Evolutionary conservation across 2,888 invertebrate species (phyloP).

Genomic region (Pheosia tremula): DNA sequence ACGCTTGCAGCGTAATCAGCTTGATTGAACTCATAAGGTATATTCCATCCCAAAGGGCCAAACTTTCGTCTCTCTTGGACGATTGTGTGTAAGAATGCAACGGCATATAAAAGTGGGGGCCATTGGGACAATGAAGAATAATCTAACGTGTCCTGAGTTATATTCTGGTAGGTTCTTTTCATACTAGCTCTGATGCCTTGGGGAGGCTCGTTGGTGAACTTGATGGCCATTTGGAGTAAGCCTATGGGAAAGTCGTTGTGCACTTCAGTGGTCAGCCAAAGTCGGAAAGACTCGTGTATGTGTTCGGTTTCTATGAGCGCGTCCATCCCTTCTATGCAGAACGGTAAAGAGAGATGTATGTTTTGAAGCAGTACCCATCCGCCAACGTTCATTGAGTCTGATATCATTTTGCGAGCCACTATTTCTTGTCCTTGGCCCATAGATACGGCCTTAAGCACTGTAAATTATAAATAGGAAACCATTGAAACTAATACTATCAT

Average conservation of each 20-base stretch:
- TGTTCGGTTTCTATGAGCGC: constrained; percentile 93
- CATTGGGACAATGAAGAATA: constrained; percentile 96
- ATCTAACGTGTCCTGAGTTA: constrained; percentile 96
- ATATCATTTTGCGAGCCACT: constrained; percentile 92
- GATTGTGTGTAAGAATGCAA: constrained; percentile 97
- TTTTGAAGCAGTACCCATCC: constrained; percentile 98
- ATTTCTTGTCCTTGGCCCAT: constrained; percentile 99
- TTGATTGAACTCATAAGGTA: constrained; percentile 98
- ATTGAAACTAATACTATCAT: too few relatives aligned
- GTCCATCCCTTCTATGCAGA: constrained; percentile 96
- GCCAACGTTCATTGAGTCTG: constrained; percentile 91
- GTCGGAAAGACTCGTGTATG: constrained; percentile 92
- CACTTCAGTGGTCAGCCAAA: constrained; percentile 98
- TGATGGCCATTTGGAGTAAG: constrained; percentile 94
- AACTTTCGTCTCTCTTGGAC: constrained; percentile 98
- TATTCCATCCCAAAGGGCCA: constrained; percentile 98
- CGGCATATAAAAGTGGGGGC: constrained; percentile 96
- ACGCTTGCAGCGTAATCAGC: constrained; percentile 98
- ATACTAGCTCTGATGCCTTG: constrained; percentile 96
- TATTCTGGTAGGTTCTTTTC: constrained; percentile 95
- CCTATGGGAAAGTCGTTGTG: constrained; percentile 97
- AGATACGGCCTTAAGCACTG: constrained; percentile 93
- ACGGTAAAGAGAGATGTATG: constrained; percentile 97
- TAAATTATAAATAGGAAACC: constrained; percentile 29
- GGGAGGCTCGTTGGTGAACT: constrained; percentile 99